Evolutionary conservation across 2,888 invertebrate genomes (phyloP), one percentile per base, ranked within the genome.

Genomic region (Lepeophtheirus nordmannii): DNA sequence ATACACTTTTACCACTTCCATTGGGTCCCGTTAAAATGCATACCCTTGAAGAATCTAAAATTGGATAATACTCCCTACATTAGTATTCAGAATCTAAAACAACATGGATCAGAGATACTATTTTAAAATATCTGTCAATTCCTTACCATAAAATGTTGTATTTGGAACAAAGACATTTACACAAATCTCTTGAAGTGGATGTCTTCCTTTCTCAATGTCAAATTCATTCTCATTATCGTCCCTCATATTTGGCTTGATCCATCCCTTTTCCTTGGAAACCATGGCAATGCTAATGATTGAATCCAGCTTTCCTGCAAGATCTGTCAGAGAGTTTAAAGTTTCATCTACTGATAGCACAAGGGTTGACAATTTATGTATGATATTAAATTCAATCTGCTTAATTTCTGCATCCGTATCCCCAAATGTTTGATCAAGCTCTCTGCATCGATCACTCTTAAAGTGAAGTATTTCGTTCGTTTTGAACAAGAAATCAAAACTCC

Each of bases 1-100:
- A 94, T 38, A 92, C 83, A 68, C 89, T 92, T 76, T 94, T 96
- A 2, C 94, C 94, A 72, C 89, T 87, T 1, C 88, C 84, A 75
- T 93, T 94, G 0, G 93, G 89, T 0, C 92, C 93, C 0, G 89
- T 89, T 9, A 93, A 77, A 62, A 94, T 81, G 74, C 86, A 87
- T 30, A 92, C 80, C 56, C 23, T 66, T 3, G 20, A 17, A 46
- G 53, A 46, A n/a, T 63, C 23, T 56, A 22, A 30, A 10, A 60
- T 58, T 53, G 53, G 20, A 53, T 17, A 53, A 17, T 30, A n/a
- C n/a, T n/a, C n/a, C n/a, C n/a, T n/a, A n/a, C n/a, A n/a, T n/a
- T n/a, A n/a, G n/a, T n/a, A n/a, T n/a, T n/a, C n/a, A n/a, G n/a
- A n/a, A n/a, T n/a, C n/a, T n/a, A n/a, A n/a, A n/a, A n/a, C n/a